Percentiles rank a stretch among this genome's conserved stretches.
phyloP scores from a whole-genome alignment of 2,888 invertebrate species.

The Augiades crinisus region DNA sequence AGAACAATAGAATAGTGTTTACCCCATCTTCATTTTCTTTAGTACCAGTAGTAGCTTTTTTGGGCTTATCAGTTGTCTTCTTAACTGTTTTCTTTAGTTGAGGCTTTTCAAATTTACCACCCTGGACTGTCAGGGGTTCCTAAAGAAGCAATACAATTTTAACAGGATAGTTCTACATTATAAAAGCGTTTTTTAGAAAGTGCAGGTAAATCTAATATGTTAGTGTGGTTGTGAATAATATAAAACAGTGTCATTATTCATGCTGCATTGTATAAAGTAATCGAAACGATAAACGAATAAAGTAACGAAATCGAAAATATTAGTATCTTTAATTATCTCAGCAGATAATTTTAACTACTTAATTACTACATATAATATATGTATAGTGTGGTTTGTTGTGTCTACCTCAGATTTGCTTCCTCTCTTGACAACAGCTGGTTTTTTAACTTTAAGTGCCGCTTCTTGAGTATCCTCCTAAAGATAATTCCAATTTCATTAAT shows the following conservation, averaged over 20 bases:
- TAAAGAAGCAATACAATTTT: constrained; percentile 63
- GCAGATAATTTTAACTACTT: constrained; percentile 33
- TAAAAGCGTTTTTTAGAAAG: constrained; percentile 44
- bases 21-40: constrained; percentile 57
- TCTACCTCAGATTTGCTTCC: constrained; percentile 67
- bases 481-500: constrained; percentile 18
- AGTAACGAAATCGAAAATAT: constrained; percentile 18
- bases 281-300: no score
- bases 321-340: constrained; percentile 58
- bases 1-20: constrained; percentile 44
- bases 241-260: constrained; percentile 39
- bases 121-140: constrained; percentile 70
- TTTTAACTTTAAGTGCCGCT: constrained; percentile 74
- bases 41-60: constrained; percentile 52
- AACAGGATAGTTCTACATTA: constrained; percentile 47
- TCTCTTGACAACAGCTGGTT: constrained; percentile 72
- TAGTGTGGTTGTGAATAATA: constrained; percentile 54
- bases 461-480: constrained; percentile 71
- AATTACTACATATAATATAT: background rate
- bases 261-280: constrained; percentile 14
- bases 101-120: constrained; percentile 74
- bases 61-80: constrained; percentile 63
- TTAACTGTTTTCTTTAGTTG: constrained; percentile 73
- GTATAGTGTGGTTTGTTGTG: constrained; percentile 23
- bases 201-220: constrained; percentile 46